Percentiles rank a stretch among this genome's conserved stretches.
These are phyloP conservation scores for Serinus canaria DNA, from an alignment of 2,113 vertebrate species.

Conservation along the genomic window DNA sequence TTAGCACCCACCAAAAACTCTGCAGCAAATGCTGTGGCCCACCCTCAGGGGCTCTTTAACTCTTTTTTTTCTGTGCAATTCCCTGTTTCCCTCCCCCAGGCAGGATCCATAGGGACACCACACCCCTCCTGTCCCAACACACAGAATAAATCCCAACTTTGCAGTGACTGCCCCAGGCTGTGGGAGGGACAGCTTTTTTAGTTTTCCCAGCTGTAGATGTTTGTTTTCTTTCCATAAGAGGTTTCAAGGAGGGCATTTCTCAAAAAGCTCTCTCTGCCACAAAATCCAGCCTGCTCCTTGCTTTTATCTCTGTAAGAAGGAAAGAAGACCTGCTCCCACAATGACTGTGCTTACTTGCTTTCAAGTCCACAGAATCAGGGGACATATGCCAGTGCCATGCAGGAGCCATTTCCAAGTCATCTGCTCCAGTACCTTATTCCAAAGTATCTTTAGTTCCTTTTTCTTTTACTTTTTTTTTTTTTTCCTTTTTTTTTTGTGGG, in stretches of 20 bases:
- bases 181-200: not conserved
- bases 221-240: not conserved
- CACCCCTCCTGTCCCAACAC: not conserved
- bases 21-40: not conserved
- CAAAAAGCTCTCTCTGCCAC: not conserved
- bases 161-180: not conserved
- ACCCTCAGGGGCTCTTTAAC: not conserved
- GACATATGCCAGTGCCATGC: not conserved
- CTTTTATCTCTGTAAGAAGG: conserved; percentile 10
- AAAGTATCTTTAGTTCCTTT: not conserved
- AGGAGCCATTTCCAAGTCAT: conserved; percentile 35
- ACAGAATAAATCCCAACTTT: not conserved
- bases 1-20: not conserved
- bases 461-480: not conserved
- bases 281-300: not conserved
- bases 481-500: not conserved
- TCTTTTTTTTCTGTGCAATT: not conserved
- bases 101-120: not conserved
- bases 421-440: not conserved
- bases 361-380: not conserved
- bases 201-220: not conserved
- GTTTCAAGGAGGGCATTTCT: not conserved
- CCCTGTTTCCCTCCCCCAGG: not conserved
- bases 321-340: not conserved
- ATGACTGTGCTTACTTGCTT: not conserved